Evolutionary conservation across 2,888 invertebrate genomes (phyloP).

Genomic region (Oligia latruncula): DNA sequence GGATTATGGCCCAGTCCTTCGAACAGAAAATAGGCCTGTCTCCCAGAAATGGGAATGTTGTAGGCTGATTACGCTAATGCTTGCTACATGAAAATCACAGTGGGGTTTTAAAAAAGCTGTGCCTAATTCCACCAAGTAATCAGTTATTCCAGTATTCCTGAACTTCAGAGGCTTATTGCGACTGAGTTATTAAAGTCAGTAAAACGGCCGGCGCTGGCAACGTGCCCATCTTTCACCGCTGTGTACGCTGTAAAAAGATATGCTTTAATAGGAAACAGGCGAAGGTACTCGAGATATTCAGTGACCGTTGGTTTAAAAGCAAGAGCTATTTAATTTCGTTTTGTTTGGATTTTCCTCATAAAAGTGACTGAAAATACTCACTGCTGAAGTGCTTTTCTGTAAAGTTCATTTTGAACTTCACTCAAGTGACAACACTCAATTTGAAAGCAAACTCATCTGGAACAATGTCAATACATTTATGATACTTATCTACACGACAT

Average conservation of each 20-base stretch:
- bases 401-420: neutral
- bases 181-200: conserved; percentile 60
- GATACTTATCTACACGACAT: neutral
- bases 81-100: neutral
- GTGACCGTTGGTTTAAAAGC: conserved; percentile 34
- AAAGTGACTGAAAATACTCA: conserved; percentile 8
- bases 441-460: neutral
- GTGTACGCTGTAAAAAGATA: conserved; percentile 55
- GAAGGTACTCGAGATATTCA: conserved; percentile 41
- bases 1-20: too few relatives aligned
- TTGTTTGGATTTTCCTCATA: neutral
- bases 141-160: conserved; percentile 52
- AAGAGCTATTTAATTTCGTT: conserved; percentile 31
- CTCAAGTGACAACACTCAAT: neutral
- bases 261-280: conserved; percentile 38
- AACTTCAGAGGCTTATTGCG: conserved; percentile 51
- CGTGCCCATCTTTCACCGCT: conserved; percentile 53
- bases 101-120: conserved; percentile 6
- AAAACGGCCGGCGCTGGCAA: conserved; percentile 54
- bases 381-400: conserved; percentile 3
- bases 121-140: conserved; percentile 46
- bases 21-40: too few relatives aligned
- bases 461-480: neutral
- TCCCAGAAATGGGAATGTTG: too few relatives aligned
- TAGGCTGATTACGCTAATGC: too few relatives aligned